Conservation (phyloP, 2,113 vertebrate genomes). For the Ceyx margarethae region DNA sequence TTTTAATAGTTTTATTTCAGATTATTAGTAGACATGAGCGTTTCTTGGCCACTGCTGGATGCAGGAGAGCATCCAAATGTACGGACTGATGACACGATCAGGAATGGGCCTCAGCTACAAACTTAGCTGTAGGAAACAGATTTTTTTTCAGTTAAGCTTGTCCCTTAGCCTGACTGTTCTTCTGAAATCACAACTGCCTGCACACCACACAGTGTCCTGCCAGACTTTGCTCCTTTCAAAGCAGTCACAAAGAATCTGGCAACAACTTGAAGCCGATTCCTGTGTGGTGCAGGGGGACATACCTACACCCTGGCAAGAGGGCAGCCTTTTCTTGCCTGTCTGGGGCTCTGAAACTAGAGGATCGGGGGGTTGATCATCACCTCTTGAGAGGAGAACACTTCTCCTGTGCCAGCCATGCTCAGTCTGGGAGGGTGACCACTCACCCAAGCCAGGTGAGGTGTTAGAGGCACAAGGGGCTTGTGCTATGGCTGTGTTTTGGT, state of each 20-base stretch:
- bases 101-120: background rate
- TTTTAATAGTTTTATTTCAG: background rate
- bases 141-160: background rate
- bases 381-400: background rate
- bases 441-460: background rate
- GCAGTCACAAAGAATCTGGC: background rate
- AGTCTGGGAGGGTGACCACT: background rate
- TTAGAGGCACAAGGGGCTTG: background rate
- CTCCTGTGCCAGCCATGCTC: background rate
- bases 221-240: background rate
- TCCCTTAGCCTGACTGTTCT: background rate
- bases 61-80: slow-evolving; percentile 6
- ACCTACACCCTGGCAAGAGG: background rate
- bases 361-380: accelerated
- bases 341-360: background rate
- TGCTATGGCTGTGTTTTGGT: accelerated
- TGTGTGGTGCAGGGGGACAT: background rate
- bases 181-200: background rate
- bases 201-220: background rate
- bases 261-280: background rate
- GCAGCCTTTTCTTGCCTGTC: background rate
- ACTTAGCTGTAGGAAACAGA: background rate
- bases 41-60: background rate
- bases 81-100: background rate
- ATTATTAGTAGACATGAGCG: background rate